phyloP scores from a whole-genome alignment of 2,113 vertebrate genomes.

The Antechinus stuartii region DNA sequence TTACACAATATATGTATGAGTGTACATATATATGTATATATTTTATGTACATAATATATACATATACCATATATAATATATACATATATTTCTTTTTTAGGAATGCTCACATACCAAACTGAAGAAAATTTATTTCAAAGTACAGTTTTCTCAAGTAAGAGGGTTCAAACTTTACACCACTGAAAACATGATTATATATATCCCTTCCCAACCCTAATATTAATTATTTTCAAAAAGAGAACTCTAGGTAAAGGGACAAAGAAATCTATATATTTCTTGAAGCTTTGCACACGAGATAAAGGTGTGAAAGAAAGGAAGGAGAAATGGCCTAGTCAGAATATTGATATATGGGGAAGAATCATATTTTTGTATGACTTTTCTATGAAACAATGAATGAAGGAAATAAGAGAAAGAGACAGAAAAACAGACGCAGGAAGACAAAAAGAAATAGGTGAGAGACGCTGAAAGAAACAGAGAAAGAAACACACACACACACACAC shows the following conservation, averaged over 20 bases:
- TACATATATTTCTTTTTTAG: background rate
- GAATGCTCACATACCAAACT: background rate
- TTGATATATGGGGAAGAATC: background rate
- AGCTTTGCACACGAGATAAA: background rate
- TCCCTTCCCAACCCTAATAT: background rate
- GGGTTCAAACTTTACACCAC: background rate
- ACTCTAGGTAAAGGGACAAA: background rate
- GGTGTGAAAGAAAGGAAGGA: background rate
- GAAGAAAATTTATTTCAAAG: conserved; percentile 19
- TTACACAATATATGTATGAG: too few relatives aligned
- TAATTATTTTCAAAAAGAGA: background rate
- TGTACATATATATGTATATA: too few relatives aligned
- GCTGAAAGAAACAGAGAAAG: background rate
- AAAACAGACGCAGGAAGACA: background rate
- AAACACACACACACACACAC: too few relatives aligned
- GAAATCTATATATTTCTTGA: background rate
- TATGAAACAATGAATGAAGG: background rate
- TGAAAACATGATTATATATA: background rate
- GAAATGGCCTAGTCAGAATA: background rate
- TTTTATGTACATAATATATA: too few relatives aligned
- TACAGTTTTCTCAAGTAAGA: background rate
- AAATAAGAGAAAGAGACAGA: background rate
- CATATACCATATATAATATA: background rate
- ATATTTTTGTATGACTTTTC: background rate
- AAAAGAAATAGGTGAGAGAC: background rate